Conservation (phyloP, 2,113 vertebrate species). For the Herpailurus yagouaroundi region DNA sequence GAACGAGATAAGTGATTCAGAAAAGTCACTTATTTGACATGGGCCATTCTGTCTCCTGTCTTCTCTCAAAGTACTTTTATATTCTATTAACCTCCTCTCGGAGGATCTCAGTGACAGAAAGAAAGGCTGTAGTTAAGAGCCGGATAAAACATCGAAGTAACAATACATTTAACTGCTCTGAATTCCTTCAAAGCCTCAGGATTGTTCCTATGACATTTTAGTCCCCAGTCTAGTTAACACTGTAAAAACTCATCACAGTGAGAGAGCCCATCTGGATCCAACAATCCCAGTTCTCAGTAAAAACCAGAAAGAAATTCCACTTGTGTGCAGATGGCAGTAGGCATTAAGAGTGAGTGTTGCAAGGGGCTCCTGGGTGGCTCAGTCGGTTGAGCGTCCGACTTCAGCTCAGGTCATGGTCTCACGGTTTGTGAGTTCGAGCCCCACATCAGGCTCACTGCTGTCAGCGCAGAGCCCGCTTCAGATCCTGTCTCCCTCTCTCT, state of each 20-base stretch:
- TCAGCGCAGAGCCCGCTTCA: too few relatives aligned
- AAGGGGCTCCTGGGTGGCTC: neutral
- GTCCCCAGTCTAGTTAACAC: neutral
- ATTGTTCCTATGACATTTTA: neutral
- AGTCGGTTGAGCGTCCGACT: too few relatives aligned
- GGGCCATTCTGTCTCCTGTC: neutral
- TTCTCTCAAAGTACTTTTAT: neutral
- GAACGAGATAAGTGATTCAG: neutral
- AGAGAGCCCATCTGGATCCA: neutral
- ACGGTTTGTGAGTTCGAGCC: too few relatives aligned
- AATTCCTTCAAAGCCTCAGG: neutral
- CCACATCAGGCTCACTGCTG: too few relatives aligned
- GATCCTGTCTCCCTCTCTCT: too few relatives aligned
- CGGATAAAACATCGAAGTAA: neutral
- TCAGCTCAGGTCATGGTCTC: too few relatives aligned
- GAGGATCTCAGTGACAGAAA: neutral
- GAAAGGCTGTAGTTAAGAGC: neutral
- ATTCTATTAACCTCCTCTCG: neutral
- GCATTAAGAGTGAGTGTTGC: too few relatives aligned
- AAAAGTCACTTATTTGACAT: neutral
- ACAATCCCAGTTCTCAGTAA: neutral
- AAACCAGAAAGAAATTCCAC: neutral
- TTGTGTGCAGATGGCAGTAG: too few relatives aligned
- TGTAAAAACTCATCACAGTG: neutral
- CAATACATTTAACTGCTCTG: neutral